phyloP scores from a whole-genome alignment of 2,888 invertebrate species.

The Coecobrya sp. region DNA sequence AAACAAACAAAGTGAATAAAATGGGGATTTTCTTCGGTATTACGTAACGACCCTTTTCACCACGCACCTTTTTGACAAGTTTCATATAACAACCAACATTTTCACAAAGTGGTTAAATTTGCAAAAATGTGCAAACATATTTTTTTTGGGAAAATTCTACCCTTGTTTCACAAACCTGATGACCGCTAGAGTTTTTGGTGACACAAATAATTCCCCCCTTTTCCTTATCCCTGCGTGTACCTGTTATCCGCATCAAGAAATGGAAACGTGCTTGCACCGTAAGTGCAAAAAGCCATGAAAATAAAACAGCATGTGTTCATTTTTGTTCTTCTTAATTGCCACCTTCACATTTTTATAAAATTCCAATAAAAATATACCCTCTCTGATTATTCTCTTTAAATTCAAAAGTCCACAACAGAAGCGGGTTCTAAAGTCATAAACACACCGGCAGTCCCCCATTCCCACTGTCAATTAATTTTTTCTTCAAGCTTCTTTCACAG shows the following conservation, averaged over 20 bases:
- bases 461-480: slow-evolving; percentile 29
- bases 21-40: neutral
- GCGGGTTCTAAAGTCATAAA: slow-evolving; percentile 33
- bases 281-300: slow-evolving; percentile 38
- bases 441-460: slow-evolving; percentile 4
- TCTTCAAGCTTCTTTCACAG: neutral
- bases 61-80: slow-evolving; percentile 19
- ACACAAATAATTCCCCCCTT: slow-evolving; percentile 4
- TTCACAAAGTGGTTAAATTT: neutral
- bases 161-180: neutral
- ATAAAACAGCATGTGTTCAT: slow-evolving; percentile 34
- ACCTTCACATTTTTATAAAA: neutral
- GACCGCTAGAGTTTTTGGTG: slow-evolving; percentile 40
- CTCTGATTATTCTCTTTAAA: slow-evolving; percentile 20
- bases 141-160: neutral
- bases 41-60: slow-evolving; percentile 1
- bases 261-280: neutral
- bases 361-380: slow-evolving; percentile 5
- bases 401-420: slow-evolving; percentile 22
- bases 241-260: neutral
- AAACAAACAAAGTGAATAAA: neutral
- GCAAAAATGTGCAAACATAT: neutral
- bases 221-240: neutral
- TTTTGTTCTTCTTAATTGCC: slow-evolving; percentile 18
- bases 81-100: neutral